A percentile compares a stretch with the other conserved stretches of the same genome.
Evolutionary conservation across 23 tunicate genomes (phyloP).

Genomic region (Trididemnum nubilum): DNA sequence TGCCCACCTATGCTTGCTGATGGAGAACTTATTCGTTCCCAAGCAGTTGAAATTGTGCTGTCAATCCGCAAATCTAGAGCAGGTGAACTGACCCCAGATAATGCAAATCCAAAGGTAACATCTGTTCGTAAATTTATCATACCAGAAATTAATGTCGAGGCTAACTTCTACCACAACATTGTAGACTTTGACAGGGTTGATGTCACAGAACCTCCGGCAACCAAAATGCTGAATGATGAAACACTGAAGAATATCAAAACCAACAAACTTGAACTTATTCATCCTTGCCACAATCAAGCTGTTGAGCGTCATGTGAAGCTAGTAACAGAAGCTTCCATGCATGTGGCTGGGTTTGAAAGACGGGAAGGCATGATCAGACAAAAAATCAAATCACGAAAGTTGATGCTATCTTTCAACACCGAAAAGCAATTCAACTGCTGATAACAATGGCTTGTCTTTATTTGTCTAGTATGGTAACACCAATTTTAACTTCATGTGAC

Average conservation of each 20-base stretch:
- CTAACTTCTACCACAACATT: slow-evolving; percentile 1
- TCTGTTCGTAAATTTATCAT: slow-evolving; percentile 4
- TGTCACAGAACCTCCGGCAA: slow-evolving; percentile 27
- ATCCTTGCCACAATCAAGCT: slow-evolving; percentile 30
- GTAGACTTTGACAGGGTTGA: slow-evolving; percentile 17
- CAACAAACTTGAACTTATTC: slow-evolving; percentile 14
- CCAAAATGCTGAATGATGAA: background rate
- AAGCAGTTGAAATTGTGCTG: slow-evolving; percentile 25
- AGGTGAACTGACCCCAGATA: background rate
- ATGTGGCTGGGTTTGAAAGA: slow-evolving; percentile 28
- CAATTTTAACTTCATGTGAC: no score
- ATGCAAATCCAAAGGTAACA: no score
- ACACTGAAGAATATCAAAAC: background rate
- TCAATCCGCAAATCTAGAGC: background rate
- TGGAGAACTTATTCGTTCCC: background rate
- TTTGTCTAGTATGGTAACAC: background rate
- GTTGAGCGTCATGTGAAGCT: slow-evolving; percentile 33
- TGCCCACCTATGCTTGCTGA: no score
- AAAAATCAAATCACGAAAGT: slow-evolving; percentile 25
- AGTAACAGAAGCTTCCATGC: slow-evolving; percentile 25
- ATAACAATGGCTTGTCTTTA: slow-evolving; percentile 4
- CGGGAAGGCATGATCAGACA: slow-evolving; percentile 23
- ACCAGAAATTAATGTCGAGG: background rate
- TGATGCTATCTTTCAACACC: slow-evolving; percentile 24
- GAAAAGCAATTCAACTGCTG: slow-evolving; percentile 6